Evolutionary conservation across 2,113 vertebrate species (phyloP).

Genomic region (Passerina amoena): DNA sequence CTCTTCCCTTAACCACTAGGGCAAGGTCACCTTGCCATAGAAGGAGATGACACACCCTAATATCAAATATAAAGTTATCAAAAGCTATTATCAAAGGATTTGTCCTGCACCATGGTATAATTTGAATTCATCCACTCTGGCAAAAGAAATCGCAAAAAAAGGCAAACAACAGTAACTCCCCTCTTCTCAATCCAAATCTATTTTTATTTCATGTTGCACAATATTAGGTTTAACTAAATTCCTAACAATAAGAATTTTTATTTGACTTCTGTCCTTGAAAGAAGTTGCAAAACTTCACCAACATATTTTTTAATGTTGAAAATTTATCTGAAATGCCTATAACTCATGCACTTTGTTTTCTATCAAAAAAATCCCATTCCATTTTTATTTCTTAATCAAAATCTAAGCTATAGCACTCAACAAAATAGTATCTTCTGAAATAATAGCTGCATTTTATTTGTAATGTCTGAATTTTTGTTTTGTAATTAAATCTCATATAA

Average conservation of each 20-base stretch:
- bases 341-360: background rate
- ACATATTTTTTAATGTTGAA: background rate
- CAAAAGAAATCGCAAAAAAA: background rate
- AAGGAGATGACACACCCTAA: background rate
- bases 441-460: background rate
- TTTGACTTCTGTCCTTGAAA: background rate
- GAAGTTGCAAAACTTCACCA: background rate
- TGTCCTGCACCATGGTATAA: background rate
- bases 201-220: background rate
- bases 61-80: background rate
- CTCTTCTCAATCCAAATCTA: accelerated
- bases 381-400: background rate
- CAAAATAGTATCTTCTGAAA: background rate
- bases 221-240: background rate
- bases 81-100: background rate
- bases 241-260: background rate
- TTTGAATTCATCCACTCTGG: background rate
- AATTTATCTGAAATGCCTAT: background rate
- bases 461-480: background rate
- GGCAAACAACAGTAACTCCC: accelerated
- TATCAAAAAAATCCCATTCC: accelerated
- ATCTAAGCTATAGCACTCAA: background rate
- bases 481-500: background rate
- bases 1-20: background rate
- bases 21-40: background rate